Evolutionary conservation across 2,113 vertebrate species (phyloP).

Genomic region (Benitochromis conjunctus): DNA sequence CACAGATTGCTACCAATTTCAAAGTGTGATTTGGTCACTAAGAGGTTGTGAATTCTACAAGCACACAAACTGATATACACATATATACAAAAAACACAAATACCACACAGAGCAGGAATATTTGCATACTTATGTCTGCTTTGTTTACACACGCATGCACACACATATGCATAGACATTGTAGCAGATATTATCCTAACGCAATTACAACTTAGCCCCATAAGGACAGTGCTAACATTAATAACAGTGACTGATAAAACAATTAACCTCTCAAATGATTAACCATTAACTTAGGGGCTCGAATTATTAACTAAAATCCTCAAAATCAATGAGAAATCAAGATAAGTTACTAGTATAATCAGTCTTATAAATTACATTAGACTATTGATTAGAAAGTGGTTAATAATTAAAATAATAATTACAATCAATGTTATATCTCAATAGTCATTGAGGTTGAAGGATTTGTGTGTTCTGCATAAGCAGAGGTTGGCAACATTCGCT

Average conservation of each 20-base stretch:
- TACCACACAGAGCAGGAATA: not conserved
- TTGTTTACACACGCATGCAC: not conserved
- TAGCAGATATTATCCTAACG: not conserved
- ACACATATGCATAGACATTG: not conserved
- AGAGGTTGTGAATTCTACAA: not conserved
- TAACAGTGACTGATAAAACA: not conserved
- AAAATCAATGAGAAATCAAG: not conserved
- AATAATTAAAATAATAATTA: not conserved
- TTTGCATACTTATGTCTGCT: not conserved
- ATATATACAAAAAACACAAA: not conserved
- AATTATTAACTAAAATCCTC: not conserved
- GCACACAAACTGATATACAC: not conserved
- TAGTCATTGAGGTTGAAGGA: not conserved
- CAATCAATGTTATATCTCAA: not conserved
- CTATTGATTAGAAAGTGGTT: not conserved
- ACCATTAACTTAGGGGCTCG: not conserved
- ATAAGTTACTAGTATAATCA: not conserved
- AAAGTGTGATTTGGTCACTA: conserved; percentile 34
- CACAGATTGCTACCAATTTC: conserved; percentile 47
- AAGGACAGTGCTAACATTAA: not conserved
- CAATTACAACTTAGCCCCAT: not conserved
- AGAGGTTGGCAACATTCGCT: not conserved
- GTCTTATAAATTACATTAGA: not conserved
- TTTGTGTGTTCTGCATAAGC: not conserved
- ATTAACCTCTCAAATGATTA: not conserved